phyloP scores from a whole-genome alignment of 2,888 invertebrate species.

The Boloria euphrosyne region DNA sequence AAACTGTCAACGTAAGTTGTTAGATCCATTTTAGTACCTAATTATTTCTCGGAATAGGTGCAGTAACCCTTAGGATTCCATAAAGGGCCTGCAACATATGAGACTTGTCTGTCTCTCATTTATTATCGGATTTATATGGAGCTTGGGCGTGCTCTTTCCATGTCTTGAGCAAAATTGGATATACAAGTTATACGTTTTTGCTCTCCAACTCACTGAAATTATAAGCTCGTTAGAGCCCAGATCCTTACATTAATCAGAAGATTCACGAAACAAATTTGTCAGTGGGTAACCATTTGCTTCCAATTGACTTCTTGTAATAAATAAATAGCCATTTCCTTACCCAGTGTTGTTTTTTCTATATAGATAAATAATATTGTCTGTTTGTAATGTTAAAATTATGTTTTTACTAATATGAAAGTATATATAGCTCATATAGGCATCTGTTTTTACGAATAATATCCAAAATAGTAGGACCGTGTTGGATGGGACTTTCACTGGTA shows the following conservation, averaged over 20 bases:
- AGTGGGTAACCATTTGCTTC: background rate
- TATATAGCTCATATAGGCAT: no score
- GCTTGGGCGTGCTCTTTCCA: constrained; percentile 31
- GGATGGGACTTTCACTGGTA: no score
- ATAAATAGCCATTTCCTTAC: constrained; percentile 1
- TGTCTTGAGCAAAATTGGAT: constrained; percentile 34
- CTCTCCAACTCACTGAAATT: constrained; percentile 28
- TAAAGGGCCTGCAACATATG: constrained; percentile 34
- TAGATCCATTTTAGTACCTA: constrained; percentile 37
- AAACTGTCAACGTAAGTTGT: constrained; percentile 35
- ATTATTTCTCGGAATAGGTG: constrained; percentile 37
- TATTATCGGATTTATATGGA: constrained; percentile 38
- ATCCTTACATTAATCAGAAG: constrained; percentile 22
- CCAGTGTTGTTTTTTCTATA: no score
- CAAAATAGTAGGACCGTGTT: no score
- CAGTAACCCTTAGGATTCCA: constrained; percentile 37
- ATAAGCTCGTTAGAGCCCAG: constrained; percentile 30
- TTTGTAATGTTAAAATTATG: no score
- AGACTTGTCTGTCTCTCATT: constrained; percentile 35
- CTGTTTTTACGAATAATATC: no score
- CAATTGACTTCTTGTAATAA: constrained; percentile 2
- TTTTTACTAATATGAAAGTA: no score
- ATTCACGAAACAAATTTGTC: constrained; percentile 20
- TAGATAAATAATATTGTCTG: no score
- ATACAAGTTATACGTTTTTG: constrained; percentile 25